Base-by-base conservation (phyloP, 2,797 vertebrate species). In the Hyperoplus immaculatus region DNA sequence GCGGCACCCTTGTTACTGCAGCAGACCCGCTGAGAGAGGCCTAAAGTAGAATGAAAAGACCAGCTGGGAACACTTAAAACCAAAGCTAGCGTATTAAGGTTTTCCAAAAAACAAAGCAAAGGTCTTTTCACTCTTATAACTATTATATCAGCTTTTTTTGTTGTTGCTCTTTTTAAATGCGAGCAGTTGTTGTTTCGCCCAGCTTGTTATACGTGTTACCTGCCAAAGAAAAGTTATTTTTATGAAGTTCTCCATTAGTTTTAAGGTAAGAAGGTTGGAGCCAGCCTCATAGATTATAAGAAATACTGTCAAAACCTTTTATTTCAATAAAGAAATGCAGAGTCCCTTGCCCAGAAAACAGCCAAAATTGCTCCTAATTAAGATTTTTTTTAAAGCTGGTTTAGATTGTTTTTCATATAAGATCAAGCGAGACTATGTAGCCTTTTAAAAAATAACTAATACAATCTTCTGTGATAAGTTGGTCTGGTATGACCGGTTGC, bases 1-100 rank as follows among this genome's bases (percentile, higher is more conserved):
- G 29, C 43, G 53, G 90, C 80, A 85, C 81, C 79, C 84, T 89
- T 89, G 84, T 92, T 92, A 92, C 89, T 84, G 84, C 78, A 75
- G 82, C 60, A 88, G 86, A 80, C 91, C 86, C 3, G 79, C 90
- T 58, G 91, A 81, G 90, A 90, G 87, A 86, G 75, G 85, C 71
- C 62, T 83, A 79, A 83, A 59, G 71, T 90, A 84, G 84, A 83
- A 84, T 80, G 55, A 81, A 85, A 66, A 83, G 75, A 78, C 46
- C 92, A 93, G 88, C 92, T 94, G 93, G 90, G 63, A 94, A 76
- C 87, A 89, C 85, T 94, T 94, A 91, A 75, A 92, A 84, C 64
- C 79, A 86, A 90, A 88, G 85, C 78, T 83, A 63, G 84, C 68
- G 85, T 86, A 88, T 89, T 86, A 85, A 75, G 68, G 64, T 87